Evolutionary conservation across 2,888 invertebrate genomes (phyloP).

Genomic region (Subacronicta megacephala): DNA sequence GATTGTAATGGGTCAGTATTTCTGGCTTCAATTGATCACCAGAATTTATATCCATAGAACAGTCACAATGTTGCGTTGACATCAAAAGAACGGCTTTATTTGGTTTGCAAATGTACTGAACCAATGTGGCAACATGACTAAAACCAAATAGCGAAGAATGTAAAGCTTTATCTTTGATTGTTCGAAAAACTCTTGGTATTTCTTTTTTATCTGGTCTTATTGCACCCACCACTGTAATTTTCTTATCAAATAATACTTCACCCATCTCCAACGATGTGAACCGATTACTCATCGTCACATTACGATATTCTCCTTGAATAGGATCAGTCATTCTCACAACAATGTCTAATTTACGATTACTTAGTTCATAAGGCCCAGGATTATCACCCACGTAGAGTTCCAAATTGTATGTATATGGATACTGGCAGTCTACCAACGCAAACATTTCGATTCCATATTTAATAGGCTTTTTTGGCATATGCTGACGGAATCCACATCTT

Average conservation of each 20-base stretch:
- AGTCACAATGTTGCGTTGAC: conserved; percentile 31
- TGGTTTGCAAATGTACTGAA: conserved; percentile 32
- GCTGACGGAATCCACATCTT: conserved; percentile 39
- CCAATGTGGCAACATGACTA: conserved; percentile 23
- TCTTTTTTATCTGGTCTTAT: conserved; percentile 33
- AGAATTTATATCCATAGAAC: conserved; percentile 14
- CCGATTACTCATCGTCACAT: conserved; percentile 33
- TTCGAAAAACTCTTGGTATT: conserved; percentile 35
- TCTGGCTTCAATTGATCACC: conserved; percentile 26
- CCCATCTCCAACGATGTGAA: conserved; percentile 33
- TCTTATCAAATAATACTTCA: conserved; percentile 35
- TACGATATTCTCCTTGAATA: conserved; percentile 44
- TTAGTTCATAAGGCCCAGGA: conserved; percentile 31
- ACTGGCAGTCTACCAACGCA: conserved; percentile 38
- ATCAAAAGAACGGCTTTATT: conserved; percentile 29
- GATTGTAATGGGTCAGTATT: conserved; percentile 27
- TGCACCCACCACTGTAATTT: conserved; percentile 27
- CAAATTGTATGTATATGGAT: conserved; percentile 44
- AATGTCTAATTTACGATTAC: conserved; percentile 32
- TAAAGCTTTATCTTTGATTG: conserved; percentile 20
- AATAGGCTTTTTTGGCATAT: conserved; percentile 26
- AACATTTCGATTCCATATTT: conserved; percentile 39
- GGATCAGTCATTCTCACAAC: conserved; percentile 36
- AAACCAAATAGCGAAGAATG: conserved; percentile 34
- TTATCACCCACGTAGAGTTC: conserved; percentile 41